Evolutionary conservation across 2,113 vertebrate genomes (phyloP).

Genomic region (Ibidorhyncha struthersii): DNA sequence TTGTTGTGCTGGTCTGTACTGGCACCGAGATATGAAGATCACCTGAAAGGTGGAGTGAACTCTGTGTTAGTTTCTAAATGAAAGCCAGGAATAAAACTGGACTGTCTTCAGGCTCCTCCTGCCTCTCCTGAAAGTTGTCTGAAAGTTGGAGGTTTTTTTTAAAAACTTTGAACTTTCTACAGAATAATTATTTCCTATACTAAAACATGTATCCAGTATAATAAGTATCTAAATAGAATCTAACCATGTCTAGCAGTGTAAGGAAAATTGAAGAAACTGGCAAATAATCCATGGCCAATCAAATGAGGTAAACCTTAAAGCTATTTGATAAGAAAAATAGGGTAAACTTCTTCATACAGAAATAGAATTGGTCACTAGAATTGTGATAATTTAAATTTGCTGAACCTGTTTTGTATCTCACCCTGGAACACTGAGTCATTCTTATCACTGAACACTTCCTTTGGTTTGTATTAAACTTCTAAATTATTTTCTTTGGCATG

Average conservation of each 20-base stretch:
- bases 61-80: not conserved
- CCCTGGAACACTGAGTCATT: not conserved
- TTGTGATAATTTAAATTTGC: not conserved
- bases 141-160: not conserved
- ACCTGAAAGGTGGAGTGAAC: not conserved
- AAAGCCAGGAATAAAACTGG: not conserved
- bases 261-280: not conserved
- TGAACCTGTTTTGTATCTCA: not conserved
- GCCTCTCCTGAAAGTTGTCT: not conserved
- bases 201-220: not conserved
- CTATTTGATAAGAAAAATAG: not conserved
- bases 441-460: not conserved
- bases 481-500: slow-evolving; percentile 3
- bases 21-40: not conserved
- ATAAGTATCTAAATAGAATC: not conserved
- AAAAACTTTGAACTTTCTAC: not conserved
- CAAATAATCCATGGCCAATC: not conserved
- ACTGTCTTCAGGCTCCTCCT: not conserved
- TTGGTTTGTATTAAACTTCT: not conserved
- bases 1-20: not conserved
- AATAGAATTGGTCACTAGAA: not conserved
- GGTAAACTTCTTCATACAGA: not conserved
- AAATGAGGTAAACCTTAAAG: not conserved
- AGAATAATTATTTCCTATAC: not conserved
- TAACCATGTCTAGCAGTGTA: not conserved